Percentiles rank a stretch among this genome's conserved stretches.
Conservation (phyloP, 2,113 vertebrate genomes). For the Tonatia bakeri region DNA sequence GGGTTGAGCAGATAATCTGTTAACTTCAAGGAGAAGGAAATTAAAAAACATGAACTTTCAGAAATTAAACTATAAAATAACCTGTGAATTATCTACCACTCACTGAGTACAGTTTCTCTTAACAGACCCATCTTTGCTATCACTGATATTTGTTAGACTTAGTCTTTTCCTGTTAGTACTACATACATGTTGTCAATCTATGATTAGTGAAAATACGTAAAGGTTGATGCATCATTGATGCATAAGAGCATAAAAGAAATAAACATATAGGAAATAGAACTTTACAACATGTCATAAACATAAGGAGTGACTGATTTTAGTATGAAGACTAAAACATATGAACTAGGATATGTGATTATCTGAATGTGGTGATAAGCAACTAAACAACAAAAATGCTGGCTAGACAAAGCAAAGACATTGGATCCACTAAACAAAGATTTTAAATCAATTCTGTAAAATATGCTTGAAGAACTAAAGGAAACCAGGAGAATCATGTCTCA, state of each 20-base stretch:
- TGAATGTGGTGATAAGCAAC: neutral
- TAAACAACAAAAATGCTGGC: neutral
- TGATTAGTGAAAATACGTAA: neutral
- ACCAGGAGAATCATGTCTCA: neutral
- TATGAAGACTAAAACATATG: neutral
- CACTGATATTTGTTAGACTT: neutral
- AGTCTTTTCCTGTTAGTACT: neutral
- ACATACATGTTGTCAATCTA: neutral
- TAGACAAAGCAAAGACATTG: neutral
- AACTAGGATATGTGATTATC: neutral
- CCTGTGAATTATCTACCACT: neutral
- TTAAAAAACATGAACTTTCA: neutral
- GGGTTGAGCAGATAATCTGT: neutral
- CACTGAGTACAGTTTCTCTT: neutral
- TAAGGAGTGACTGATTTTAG: neutral
- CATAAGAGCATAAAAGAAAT: neutral
- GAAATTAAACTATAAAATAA: slow-evolving; percentile 4
- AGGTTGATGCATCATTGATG: neutral
- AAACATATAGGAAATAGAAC: neutral
- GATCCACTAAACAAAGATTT: neutral
- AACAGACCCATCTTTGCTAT: neutral
- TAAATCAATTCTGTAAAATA: neutral
- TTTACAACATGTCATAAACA: slow-evolving; percentile 22
- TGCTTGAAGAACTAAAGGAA: neutral
- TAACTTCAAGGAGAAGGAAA: neutral